Base-by-base conservation (phyloP, 2,888 invertebrate genomes). In the Drosophila macrospina region DNA sequence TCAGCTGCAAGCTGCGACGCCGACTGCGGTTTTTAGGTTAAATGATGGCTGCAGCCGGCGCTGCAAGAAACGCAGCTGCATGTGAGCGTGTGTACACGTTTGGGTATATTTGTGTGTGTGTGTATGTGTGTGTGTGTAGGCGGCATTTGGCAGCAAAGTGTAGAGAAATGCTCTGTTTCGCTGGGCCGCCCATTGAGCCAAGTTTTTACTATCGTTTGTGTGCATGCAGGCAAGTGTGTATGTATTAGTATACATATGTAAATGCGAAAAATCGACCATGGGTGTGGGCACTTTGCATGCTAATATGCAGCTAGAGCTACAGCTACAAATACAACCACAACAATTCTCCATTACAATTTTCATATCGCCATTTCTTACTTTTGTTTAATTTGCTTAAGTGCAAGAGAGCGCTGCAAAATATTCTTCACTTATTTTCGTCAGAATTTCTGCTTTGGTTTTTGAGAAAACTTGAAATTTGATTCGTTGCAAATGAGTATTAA, bases 241-340 rank as follows among this genome's bases (percentile, higher is more conserved):
- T 56, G 50, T 42, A 28, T 44, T 34, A 52, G 36, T 48, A 13
- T 34, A 24, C 24, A 39, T 65, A 59, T 61, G 57, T 68, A 60
- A 69, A 65, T 60, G 72, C 20, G 73, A 88, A 88, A 83, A 88
- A 80, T 86, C 86, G 86, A 88, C 84, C 70, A 83, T 80, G 86
- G 88, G 84, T 88, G 86, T 85, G 79, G 81, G 88, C 80, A 71
- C 51, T 78, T 71, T 41, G 57, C 45, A 62, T 67, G 62, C 26
- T 41, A 52, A 75, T 55, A 56, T 65, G 42, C 60, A 76, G 16
- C 52, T 4, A 47, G 13, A 41, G 5, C 20, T n/a, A 52, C 26
- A 56, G 13, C 20, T 16, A 45, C 32, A 24, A 37, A 44, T 42
- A 56, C 28, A 51, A 34, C 13, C 56, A 63, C 36, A 74, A 61